phyloP scores from a whole-genome alignment of 2,797 vertebrate species.

The Pangasius sanitwongsei region DNA sequence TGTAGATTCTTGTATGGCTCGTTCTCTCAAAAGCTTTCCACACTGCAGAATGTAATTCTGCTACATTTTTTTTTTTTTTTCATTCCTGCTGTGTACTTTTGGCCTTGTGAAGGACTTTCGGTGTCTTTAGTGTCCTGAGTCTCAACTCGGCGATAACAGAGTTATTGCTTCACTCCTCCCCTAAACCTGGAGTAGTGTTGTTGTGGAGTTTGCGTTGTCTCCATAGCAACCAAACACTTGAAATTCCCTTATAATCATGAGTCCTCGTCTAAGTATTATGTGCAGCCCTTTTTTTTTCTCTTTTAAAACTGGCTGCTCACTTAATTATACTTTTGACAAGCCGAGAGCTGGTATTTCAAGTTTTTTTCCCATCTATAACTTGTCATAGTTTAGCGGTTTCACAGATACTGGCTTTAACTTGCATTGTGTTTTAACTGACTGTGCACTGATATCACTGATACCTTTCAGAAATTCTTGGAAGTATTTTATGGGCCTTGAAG shows the following conservation, averaged over 20 bases:
- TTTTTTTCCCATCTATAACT: background rate
- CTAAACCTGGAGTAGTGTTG: constrained; percentile 46
- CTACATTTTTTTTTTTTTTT: too few species aligned
- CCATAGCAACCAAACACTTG: constrained; percentile 60
- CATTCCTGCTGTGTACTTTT: background rate
- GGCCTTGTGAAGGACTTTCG: constrained; percentile 29
- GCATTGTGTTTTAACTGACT: background rate
- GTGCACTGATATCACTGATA: background rate
- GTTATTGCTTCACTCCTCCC: constrained; percentile 44
- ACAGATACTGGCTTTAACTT: constrained; percentile 24
- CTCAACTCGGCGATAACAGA: constrained; percentile 34
- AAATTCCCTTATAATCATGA: constrained; percentile 34
- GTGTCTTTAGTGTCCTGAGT: background rate
- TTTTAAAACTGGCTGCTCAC: constrained; percentile 1
- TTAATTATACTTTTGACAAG: constrained; percentile 7
- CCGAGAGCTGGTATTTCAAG: constrained; percentile 13
- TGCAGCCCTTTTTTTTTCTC: background rate
- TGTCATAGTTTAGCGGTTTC: constrained; percentile 29
- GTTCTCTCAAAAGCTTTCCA: background rate
- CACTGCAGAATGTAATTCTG: background rate
- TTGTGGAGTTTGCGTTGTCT: constrained; percentile 58
- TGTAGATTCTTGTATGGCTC: background rate
- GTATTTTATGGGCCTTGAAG: background rate
- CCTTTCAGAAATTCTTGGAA: background rate
- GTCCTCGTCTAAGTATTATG: constrained; percentile 23